These are phyloP conservation scores for Pelobates cultripes DNA, from an alignment of 2,797 vertebrate genomes.

Conservation along the genomic window DNA sequence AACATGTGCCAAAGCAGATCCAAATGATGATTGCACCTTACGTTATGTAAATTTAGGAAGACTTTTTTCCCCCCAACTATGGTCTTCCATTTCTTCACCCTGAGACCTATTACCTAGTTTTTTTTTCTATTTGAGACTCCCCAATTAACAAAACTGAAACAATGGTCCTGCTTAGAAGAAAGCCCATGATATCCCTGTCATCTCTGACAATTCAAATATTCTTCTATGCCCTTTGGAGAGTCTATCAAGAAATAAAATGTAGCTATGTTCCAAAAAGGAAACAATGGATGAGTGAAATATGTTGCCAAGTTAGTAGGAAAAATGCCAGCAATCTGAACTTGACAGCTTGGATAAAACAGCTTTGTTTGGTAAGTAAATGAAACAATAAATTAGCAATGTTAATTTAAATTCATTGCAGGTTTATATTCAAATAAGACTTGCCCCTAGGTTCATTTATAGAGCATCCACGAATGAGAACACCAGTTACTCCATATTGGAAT, in stretches of 20 bases:
- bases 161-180: not conserved
- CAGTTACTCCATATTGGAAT: slow-evolving; percentile 60
- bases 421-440: slow-evolving; percentile 61
- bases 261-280: not conserved
- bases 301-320: slow-evolving; percentile 26
- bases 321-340: slow-evolving; percentile 11
- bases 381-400: slow-evolving; percentile 60
- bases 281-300: not conserved
- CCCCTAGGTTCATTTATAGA: slow-evolving; percentile 60
- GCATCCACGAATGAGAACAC: slow-evolving; percentile 32
- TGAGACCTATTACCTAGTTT: no score
- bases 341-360: slow-evolving; percentile 38
- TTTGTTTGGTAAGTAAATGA: slow-evolving; percentile 57
- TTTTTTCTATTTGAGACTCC: no score
- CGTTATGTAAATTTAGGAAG: no score
- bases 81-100: no score
- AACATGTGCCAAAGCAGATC: no score
- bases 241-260: not conserved
- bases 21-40: no score
- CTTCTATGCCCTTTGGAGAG: not conserved
- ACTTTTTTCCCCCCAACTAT: no score
- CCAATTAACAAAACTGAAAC: no score
- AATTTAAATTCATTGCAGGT: slow-evolving; percentile 59
- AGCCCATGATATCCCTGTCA: not conserved
- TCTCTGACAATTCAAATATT: not conserved